Base-by-base conservation (phyloP, 2,888 invertebrate species). In the Suillia variegata region DNA sequence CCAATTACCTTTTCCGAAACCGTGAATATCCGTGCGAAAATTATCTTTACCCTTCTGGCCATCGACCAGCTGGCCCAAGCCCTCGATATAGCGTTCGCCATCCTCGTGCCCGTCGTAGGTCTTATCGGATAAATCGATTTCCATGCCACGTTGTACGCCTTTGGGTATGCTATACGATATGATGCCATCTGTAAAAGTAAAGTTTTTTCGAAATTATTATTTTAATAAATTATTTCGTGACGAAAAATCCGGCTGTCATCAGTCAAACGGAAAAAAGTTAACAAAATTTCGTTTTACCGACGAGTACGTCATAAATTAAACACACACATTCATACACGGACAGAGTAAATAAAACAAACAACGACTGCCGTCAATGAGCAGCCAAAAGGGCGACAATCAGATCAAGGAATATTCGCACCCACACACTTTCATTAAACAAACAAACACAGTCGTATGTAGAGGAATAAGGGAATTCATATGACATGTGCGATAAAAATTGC, bases 11-110 rank as follows among this genome's bases (percentile, higher is more conserved):
- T 88, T 88, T 61, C 88, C 88, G 73, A 85, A 84, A 68, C 87
- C 88, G 71, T 86, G 85, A 70, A 85, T 81, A 79, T 88, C 88
- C 53, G 85, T 83, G 64, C 87, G 84, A 83, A 91, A 92, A 83
- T 91, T 90, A 77, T 89, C 89, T 65, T 86, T 85, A 59, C 92
- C 92, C 70, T 85, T 86, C 69, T 88, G 87, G 3, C 91, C 91
- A 79, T 93, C 92, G 47, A 88, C 87, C 67, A 94, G 85, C 80
- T 92, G 92, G 59, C 93, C 93, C 49, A 93, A 83, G 33, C 93
- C 93, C 59, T 87, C 87, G 59, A 85, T 85, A 69, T 87, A 85
- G 65, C 85, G 84, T 68, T 86, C 87, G 62, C 81, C 83, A 68
- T 87, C 86, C 69, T 87, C 87, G 56, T 83, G 82, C 8, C 92